Percentiles rank a stretch among this genome's conserved stretches.
Evolutionary conservation across 2,888 invertebrate species (phyloP).

Genomic region (Hypolimnas misippus): DNA sequence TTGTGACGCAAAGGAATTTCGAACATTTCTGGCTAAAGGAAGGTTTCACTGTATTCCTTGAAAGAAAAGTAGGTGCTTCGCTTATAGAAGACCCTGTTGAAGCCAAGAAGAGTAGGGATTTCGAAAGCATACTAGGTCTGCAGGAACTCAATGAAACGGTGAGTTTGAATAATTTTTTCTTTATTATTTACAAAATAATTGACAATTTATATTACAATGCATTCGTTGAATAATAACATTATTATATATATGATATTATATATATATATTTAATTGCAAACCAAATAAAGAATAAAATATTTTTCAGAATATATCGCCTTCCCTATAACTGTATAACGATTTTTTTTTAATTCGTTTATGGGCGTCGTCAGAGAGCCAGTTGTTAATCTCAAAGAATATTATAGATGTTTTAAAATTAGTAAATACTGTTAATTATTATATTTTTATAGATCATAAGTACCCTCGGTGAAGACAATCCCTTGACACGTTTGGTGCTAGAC

Average conservation of each 20-base stretch:
- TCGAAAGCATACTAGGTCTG: constrained; percentile 90
- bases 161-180: constrained; percentile 51
- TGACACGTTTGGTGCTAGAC: constrained; percentile 92
- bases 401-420: too few species aligned
- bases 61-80: constrained; percentile 90
- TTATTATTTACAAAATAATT: too few species aligned
- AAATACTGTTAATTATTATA: too few species aligned
- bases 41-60: constrained; percentile 96
- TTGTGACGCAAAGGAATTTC: constrained; percentile 96
- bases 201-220: not conserved
- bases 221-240: too few species aligned
- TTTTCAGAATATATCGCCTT: too few species aligned
- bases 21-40: constrained; percentile 99
- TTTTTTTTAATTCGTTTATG: too few species aligned
- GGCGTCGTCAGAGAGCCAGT: too few species aligned
- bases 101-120: constrained; percentile 87
- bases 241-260: too few species aligned
- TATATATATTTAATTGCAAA: too few species aligned
- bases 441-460: constrained; percentile 77
- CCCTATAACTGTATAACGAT: too few species aligned
- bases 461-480: constrained; percentile 86
- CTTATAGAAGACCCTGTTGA: constrained; percentile 83
- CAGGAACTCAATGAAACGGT: constrained; percentile 90
- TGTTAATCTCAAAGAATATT: too few species aligned
- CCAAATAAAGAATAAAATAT: too few species aligned